These are phyloP conservation scores for Xiphydria camelus DNA, from an alignment of 2,888 invertebrate species.

Conservation along the genomic window DNA sequence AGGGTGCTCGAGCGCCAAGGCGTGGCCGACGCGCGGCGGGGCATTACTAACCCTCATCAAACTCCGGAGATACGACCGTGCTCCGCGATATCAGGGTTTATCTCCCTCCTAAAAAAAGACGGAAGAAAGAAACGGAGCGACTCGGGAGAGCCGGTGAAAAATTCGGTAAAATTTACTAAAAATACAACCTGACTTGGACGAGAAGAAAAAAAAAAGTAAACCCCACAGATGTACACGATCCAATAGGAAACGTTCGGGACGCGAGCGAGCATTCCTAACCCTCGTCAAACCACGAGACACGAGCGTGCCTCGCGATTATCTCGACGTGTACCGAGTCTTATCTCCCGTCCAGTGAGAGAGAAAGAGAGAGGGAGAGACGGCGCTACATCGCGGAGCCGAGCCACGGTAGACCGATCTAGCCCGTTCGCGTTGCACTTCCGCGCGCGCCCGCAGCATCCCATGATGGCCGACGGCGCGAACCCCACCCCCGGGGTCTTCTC, in stretches of 20 bases:
- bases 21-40: background rate
- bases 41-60: background rate
- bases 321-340: background rate
- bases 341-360: constrained; percentile 7
- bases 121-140: no score
- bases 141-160: no score
- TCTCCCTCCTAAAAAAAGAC: no score
- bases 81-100: no score
- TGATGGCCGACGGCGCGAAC: constrained; percentile 49
- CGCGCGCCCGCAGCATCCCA: constrained; percentile 45
- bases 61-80: background rate
- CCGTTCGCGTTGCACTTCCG: constrained; percentile 20
- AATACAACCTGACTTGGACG: no score
- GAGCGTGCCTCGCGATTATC: background rate
- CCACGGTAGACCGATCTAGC: constrained; percentile 18
- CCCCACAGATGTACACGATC: no score
- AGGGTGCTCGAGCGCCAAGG: no score
- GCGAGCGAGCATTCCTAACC: background rate
- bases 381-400: no score
- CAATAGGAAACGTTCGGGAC: no score
- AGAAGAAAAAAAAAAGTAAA: no score
- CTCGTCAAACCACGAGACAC: background rate
- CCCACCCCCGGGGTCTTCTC: constrained; percentile 31
- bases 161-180: no score
- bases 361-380: constrained; percentile 8